Evolutionary conservation across 2,113 vertebrate species (phyloP), one percentile per base, ranked within the genome.

Genomic region (Otis tarda): DNA sequence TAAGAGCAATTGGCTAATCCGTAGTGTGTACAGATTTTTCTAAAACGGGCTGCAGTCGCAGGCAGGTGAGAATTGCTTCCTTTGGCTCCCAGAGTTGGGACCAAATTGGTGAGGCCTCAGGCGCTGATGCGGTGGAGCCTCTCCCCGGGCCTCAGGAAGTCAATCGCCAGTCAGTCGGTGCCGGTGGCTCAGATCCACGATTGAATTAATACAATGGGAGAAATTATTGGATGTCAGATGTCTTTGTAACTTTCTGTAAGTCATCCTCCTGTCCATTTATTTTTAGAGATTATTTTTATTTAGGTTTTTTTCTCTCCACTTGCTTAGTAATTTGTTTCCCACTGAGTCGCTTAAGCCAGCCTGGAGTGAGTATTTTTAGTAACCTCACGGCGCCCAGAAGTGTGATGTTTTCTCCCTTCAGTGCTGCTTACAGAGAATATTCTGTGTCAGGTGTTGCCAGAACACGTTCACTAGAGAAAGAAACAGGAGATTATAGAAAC

Each of bases 11-110:
- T 80, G 90, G 63, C 64, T 94, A 59, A 93, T 92, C 85, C 27
- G 12, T 56, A 69, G 67, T 1, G 4, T 41, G 45, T 73, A 35
- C 65, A 57, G 81, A 43, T 90, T 93, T 96, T 90, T 73, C 79
- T 94, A 53, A 92, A 94, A 70, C 9, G 39, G 68, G 15, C 63
- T 88, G 61, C n/a, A 49, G 39, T 59, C 1, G 0, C 25, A 83
- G 57, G 22, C 81, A 81, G 70, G 67, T 96, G 88, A 83, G 45
- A 94, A 90, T 93, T 93, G 67, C 85, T 79, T 52, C 49, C 92
- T 78, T 20, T 55, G 28, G 28, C 68, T 69, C 65, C 20, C 67
- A 53, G 70, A 90, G 23, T 5, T 86, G 75, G 70, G 55, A 61
- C 75, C 33, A 20, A 71, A 53, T 21, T 57, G 57, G 22, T 47